A percentile compares a stretch with the other conserved stretches of the same genome.
These are phyloP conservation scores for Myopa testacea DNA, from an alignment of 2,888 invertebrate species.

Conservation along the genomic window DNA sequence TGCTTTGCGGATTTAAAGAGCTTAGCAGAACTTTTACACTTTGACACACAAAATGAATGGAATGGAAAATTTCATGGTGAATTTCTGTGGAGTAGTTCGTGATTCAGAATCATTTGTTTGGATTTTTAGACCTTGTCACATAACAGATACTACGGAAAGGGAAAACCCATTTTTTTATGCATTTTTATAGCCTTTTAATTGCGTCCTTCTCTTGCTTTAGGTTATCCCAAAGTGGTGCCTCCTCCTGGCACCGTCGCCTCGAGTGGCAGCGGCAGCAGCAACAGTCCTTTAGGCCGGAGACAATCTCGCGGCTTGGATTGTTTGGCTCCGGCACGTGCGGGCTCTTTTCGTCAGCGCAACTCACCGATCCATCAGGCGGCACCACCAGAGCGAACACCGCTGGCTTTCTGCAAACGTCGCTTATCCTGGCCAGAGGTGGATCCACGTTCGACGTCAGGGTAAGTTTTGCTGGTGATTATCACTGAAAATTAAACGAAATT, in stretches of 20 bases:
- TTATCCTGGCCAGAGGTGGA: conserved; percentile 89
- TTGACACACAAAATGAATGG: too few species aligned
- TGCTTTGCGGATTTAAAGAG: neutral
- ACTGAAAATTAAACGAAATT: too few species aligned
- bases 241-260: conserved; percentile 70
- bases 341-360: conserved; percentile 71
- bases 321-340: conserved; percentile 72
- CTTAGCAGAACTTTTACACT: too few species aligned
- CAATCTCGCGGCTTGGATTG: conserved; percentile 75
- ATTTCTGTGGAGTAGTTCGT: too few species aligned
- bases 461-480: conserved; percentile 63
- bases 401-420: conserved; percentile 82
- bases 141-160: too few species aligned
- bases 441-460: conserved; percentile 86
- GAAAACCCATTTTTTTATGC: too few species aligned
- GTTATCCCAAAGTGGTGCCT: conserved; percentile 80
- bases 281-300: conserved; percentile 59
- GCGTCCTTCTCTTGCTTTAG: conserved; percentile 56
- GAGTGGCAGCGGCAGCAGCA: conserved; percentile 51
- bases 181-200: too few species aligned
- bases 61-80: too few species aligned
- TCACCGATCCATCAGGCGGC: conserved; percentile 64
- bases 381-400: conserved; percentile 74
- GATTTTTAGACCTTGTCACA: too few species aligned
- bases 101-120: too few species aligned